Conservation (phyloP, 2,113 vertebrate species). For the Drymodes brunneopygia region DNA sequence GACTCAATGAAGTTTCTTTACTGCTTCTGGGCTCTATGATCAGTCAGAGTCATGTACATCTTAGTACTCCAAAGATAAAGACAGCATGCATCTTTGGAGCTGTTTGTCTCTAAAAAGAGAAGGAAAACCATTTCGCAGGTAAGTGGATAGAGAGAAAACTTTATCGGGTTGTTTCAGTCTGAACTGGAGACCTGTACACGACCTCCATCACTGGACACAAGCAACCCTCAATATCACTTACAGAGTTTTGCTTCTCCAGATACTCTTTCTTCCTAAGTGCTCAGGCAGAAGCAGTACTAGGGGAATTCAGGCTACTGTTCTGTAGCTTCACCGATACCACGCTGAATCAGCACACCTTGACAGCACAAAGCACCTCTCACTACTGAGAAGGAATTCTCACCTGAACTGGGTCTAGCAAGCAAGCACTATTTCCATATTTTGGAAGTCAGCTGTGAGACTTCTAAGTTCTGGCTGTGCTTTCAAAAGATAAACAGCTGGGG, state of each 20-base stretch:
- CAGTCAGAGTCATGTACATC: fast-evolving
- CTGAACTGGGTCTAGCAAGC: background rate
- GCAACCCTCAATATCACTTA: background rate
- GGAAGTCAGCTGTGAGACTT: background rate
- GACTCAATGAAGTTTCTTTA: background rate
- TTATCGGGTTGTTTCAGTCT: background rate
- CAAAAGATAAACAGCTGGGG: background rate
- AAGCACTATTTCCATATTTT: fast-evolving
- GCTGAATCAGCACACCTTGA: background rate
- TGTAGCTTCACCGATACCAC: fast-evolving
- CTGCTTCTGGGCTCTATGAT: background rate
- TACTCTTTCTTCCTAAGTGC: background rate
- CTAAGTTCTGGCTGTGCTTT: background rate
- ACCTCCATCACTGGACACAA: background rate
- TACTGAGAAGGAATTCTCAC: background rate
- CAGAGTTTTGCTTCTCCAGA: background rate
- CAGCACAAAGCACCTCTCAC: background rate
- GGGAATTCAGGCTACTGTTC: background rate
- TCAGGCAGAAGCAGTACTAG: background rate
- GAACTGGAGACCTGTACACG: background rate
- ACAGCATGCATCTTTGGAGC: background rate
- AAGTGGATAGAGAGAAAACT: background rate
- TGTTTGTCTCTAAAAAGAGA: background rate
- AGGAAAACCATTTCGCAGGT: background rate
- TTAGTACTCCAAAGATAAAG: background rate